A percentile compares a stretch with the other conserved stretches of the same genome.
These are phyloP conservation scores for Clanis bilineata DNA, from an alignment of 2,888 invertebrate genomes.

Conservation along the genomic window DNA sequence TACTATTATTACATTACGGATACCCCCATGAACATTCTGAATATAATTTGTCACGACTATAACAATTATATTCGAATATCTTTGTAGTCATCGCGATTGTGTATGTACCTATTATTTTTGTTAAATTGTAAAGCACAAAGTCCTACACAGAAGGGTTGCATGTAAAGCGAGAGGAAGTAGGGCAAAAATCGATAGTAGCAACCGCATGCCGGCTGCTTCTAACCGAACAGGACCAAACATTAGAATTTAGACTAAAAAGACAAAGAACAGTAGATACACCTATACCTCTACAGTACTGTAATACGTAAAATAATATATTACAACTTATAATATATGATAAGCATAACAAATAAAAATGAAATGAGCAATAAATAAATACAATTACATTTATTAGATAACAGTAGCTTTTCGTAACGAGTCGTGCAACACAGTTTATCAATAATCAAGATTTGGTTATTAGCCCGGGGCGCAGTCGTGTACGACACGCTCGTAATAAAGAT, in stretches of 20 bases:
- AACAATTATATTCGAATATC: too few species aligned
- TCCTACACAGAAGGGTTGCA: background rate
- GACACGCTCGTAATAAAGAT: slow-evolving; percentile 76
- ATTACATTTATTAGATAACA: background rate
- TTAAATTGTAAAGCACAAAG: too few species aligned
- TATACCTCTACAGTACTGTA: too few species aligned
- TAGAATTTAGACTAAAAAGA: background rate
- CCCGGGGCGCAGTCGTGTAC: slow-evolving; percentile 54
- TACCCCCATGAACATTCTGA: too few species aligned
- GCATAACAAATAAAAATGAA: too few species aligned
- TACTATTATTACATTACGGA: too few species aligned
- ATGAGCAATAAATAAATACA: background rate
- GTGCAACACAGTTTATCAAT: slow-evolving; percentile 47
- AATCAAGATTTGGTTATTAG: slow-evolving; percentile 75
- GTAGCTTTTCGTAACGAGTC: background rate
- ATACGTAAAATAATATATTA: too few species aligned
- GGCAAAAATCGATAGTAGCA: slow-evolving; percentile 1
- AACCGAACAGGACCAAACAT: background rate
- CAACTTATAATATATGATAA: too few species aligned
- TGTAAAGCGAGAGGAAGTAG: background rate
- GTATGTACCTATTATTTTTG: too few species aligned
- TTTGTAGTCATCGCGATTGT: too few species aligned
- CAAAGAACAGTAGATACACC: background rate
- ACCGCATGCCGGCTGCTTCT: background rate
- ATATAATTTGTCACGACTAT: too few species aligned